Evolutionary conservation across 2,888 invertebrate species (phyloP).

Genomic region (Prenolepis imparis): DNA sequence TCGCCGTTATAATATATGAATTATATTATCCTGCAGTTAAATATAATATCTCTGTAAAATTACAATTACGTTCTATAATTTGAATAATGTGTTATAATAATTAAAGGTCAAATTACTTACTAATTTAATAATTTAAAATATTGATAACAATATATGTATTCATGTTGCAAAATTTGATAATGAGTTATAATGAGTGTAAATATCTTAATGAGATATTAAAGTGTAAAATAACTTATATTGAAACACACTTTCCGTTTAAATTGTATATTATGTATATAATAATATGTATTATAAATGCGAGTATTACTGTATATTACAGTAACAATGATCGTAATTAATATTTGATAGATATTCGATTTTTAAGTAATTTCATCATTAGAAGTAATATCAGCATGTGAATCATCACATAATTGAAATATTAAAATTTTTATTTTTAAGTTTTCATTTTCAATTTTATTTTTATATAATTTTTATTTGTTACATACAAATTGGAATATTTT

Average conservation of each 20-base stretch:
- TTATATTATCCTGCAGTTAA: too few species aligned
- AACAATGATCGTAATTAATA: not conserved
- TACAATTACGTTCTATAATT: too few species aligned
- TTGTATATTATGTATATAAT: too few species aligned
- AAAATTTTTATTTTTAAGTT: not conserved
- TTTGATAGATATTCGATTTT: not conserved
- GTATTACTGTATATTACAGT: not conserved
- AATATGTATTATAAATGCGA: not conserved
- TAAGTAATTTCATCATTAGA: not conserved
- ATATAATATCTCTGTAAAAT: too few species aligned
- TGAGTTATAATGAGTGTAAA: not conserved
- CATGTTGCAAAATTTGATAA: not conserved
- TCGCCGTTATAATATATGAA: not conserved
- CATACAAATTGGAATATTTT: not conserved
- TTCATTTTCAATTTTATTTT: too few species aligned
- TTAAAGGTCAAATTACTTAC: too few species aligned
- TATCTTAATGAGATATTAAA: not conserved
- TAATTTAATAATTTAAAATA: too few species aligned
- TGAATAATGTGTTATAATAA: too few species aligned
- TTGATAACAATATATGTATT: too few species aligned
- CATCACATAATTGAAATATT: not conserved
- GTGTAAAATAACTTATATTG: not conserved
- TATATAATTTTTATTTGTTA: not conserved
- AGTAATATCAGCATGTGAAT: not conserved
- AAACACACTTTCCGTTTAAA: not conserved